Base-by-base conservation (phyloP, 2,797 vertebrate genomes). In the Sebastes dallii region DNA sequence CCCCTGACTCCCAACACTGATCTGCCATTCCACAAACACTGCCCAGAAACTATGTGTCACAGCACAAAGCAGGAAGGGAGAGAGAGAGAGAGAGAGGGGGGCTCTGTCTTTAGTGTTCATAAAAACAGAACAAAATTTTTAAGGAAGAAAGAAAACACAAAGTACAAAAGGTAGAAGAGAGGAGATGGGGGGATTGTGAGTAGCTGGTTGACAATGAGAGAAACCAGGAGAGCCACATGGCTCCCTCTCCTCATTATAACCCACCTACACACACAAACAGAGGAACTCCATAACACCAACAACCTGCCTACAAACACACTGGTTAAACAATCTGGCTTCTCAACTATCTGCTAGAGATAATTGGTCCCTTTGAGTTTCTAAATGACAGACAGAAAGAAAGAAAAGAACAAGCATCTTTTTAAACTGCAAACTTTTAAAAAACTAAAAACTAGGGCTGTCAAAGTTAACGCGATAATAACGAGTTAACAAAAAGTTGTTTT, bases 41-140 rank as follows among this genome's bases (percentile, higher is more conserved):
- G 77, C 72, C 80, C 78, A 88, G 84, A 94, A 90, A 88, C 64
- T 76, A 50, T 88, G 89, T 67, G 79, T 87, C 81, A 91, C 72
- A 70, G 77, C 65, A 65, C 66, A 61, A 10, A 70, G 50, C 42
- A 32, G 60, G 24, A 59, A 61, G 3, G 12, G 52, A 52, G 39
- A 13, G 22, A 11, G n/a, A n/a, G n/a, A n/a, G 25, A 3, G 8
- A 3, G 22, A 29, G 1, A 13, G 2, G 8, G 4, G 25, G 32
- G 1, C 27, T 22, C 1, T 20, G 59, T 46, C 46, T 52, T 67
- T 11, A 24, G 2, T 29, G 22, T 39, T 39, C 11, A 62, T 52
- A 64, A 50, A 16, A 50, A 27, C 14, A 22, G 14, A 22, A 36
- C 12, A 36, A 36, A 4, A 36, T 36, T 13, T 36, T 13, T 5